Conservation (phyloP, 1,140 invertebrate genomes). For the Tenebrio molitor region DNA sequence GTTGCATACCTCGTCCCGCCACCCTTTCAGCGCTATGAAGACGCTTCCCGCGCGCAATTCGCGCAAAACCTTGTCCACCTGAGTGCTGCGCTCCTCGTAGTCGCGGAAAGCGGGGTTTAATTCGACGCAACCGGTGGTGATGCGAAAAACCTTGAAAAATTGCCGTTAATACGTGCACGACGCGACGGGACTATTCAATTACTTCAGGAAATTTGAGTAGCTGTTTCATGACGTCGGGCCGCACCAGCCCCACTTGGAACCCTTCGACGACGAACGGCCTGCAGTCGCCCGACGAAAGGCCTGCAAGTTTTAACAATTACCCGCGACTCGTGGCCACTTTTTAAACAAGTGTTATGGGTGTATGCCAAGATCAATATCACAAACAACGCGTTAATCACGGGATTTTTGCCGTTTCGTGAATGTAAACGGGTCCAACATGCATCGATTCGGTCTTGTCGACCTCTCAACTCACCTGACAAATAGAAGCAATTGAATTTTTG, state of each 20-base stretch:
- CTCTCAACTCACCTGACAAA: slow-evolving; percentile 76
- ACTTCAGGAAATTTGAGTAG: slow-evolving; percentile 87
- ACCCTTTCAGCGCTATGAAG: slow-evolving; percentile 83
- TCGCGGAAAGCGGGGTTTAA: slow-evolving; percentile 88
- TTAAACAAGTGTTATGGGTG: slow-evolving; percentile 48
- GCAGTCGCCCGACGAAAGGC: slow-evolving; percentile 74
- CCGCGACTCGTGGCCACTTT: not conserved
- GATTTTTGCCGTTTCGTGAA: slow-evolving; percentile 49
- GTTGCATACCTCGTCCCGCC: slow-evolving; percentile 86
- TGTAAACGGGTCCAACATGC: slow-evolving; percentile 44
- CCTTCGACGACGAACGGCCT: slow-evolving; percentile 89
- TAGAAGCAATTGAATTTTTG: slow-evolving; percentile 91
- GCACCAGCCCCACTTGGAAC: slow-evolving; percentile 88
- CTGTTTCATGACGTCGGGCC: slow-evolving; percentile 84
- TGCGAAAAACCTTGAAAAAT: slow-evolving; percentile 75
- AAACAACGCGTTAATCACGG: slow-evolving; percentile 28
- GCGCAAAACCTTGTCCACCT: slow-evolving; percentile 84
- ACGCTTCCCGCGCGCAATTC: slow-evolving; percentile 76
- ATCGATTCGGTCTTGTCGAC: not conserved
- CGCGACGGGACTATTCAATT: slow-evolving; percentile 58
- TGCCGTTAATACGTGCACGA: not conserved
- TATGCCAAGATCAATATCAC: slow-evolving; percentile 55
- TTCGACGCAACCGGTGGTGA: slow-evolving; percentile 80
- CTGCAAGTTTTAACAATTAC: slow-evolving; percentile 50
- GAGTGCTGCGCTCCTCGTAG: slow-evolving; percentile 82